phyloP scores from a whole-genome alignment of 2,797 vertebrate species.

The Sebastes matsubarae region DNA sequence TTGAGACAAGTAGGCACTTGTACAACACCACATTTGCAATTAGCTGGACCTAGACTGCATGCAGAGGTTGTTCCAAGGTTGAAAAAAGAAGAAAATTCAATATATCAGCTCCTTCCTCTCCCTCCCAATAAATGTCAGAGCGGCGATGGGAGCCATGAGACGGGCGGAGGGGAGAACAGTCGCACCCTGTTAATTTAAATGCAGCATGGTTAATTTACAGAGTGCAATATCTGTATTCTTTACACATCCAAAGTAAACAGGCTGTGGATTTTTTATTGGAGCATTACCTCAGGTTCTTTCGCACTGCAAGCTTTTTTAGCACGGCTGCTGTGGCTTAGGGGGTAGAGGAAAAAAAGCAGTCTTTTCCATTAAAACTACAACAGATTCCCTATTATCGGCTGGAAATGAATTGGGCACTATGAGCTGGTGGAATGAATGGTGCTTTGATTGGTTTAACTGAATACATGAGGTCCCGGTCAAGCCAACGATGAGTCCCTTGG shows the following conservation, averaged over 20 bases:
- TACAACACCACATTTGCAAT: conserved; percentile 12
- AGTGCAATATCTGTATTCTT: conserved; percentile 53
- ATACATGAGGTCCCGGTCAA: conserved; percentile 61
- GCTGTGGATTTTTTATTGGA: conserved; percentile 50
- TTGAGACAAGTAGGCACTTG: conserved; percentile 26
- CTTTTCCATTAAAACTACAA: conserved; percentile 63
- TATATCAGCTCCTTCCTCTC: conserved; percentile 54
- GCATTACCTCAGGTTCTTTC: conserved; percentile 52
- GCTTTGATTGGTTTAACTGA: conserved; percentile 72
- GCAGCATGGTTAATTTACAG: conserved; percentile 51
- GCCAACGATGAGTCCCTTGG: conserved; percentile 53
- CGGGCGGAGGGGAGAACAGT: conserved; percentile 45
- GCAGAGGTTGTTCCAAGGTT: conserved; percentile 58
- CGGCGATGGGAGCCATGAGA: conserved; percentile 15
- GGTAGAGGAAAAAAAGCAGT: neutral
- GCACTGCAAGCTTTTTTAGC: conserved; percentile 25
- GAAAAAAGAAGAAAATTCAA: conserved; percentile 47
- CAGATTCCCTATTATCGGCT: conserved; percentile 67
- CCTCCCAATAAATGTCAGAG: conserved; percentile 63
- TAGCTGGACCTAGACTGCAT: conserved; percentile 2
- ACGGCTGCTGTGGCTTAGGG: neutral
- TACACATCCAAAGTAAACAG: conserved; percentile 71
- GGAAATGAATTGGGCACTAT: conserved; percentile 66
- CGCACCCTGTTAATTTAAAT: conserved; percentile 57
- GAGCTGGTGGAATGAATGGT: conserved; percentile 63